These are phyloP conservation scores for Coryphaenoides rupestris DNA, from an alignment of 2,113 vertebrate genomes.

Conservation along the genomic window DNA sequence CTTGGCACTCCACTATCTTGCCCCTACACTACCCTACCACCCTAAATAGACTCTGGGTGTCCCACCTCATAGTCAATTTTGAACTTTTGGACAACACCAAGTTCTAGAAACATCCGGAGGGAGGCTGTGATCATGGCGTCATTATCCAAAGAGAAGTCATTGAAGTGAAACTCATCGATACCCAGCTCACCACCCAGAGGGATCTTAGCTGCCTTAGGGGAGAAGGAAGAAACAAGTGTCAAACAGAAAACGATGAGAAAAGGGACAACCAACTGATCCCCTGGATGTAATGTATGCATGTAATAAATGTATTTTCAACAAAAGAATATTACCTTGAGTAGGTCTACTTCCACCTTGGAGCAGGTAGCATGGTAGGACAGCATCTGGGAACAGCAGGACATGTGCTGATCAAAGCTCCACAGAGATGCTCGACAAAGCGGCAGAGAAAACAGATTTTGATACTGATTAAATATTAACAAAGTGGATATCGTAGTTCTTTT, in stretches of 20 bases:
- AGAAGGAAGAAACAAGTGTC: conserved; percentile 25
- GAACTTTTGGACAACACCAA: conserved; percentile 76
- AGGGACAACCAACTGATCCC: background rate
- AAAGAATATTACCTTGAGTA: conserved; percentile 72
- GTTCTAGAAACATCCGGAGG: conserved; percentile 77
- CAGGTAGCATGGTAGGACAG: conserved; percentile 79
- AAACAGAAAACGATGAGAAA: too few relatives aligned
- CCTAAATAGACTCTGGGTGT: too few relatives aligned
- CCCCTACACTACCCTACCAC: too few relatives aligned
- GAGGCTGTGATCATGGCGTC: conserved; percentile 79
- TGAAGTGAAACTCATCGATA: conserved; percentile 77
- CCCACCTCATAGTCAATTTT: conserved; percentile 79
- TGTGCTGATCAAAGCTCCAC: background rate
- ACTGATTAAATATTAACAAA: too few relatives aligned
- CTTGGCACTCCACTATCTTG: background rate
- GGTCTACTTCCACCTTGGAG: conserved; percentile 78
- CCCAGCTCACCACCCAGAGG: conserved; percentile 74
- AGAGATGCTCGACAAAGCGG: too few relatives aligned
- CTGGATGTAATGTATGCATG: too few relatives aligned
- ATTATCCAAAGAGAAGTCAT: conserved; percentile 78
- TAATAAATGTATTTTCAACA: background rate
- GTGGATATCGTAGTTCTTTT: too few relatives aligned
- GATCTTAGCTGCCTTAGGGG: conserved; percentile 74
- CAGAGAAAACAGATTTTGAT: too few relatives aligned
- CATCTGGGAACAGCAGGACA: conserved; percentile 62